These are phyloP conservation scores for Magallana gigas DNA, from an alignment of 1,140 invertebrate genomes.

Conservation along the genomic window DNA sequence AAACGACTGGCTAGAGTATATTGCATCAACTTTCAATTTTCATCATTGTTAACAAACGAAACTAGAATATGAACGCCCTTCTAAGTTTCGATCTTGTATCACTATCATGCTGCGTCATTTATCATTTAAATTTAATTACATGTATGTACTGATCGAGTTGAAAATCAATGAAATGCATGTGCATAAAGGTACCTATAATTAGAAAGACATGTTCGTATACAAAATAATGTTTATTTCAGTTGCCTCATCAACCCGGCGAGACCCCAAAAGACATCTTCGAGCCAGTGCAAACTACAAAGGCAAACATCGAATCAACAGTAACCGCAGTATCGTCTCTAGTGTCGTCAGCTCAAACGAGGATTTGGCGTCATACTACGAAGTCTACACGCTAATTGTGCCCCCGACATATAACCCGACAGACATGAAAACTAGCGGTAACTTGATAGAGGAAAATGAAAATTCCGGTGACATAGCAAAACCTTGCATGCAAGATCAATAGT, in stretches of 20 bases:
- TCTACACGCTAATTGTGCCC: not conserved
- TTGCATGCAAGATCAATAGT: not conserved
- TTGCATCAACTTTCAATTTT: too few species aligned
- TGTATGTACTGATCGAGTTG: not conserved
- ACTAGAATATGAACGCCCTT: too few species aligned
- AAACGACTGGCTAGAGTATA: too few species aligned
- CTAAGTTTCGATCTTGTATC: too few species aligned
- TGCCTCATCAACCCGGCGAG: not conserved
- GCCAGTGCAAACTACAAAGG: not conserved
- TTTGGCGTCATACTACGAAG: slow-evolving; percentile 21
- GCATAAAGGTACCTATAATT: not conserved
- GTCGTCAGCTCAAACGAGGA: slow-evolving; percentile 9
- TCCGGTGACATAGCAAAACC: not conserved
- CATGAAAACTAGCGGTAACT: not conserved
- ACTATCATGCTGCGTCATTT: not conserved
- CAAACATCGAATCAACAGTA: slow-evolving; percentile 4
- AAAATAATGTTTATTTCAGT: not conserved
- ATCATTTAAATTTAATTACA: not conserved
- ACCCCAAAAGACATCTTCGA: not conserved
- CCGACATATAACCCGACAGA: not conserved
- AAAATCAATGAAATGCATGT: not conserved
- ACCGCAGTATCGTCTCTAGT: not conserved
- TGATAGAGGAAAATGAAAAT: not conserved
- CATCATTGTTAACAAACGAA: too few species aligned
- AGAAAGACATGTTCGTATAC: not conserved